Evolutionary conservation across 2,888 invertebrate genomes (phyloP), one percentile per base, ranked within the genome.

Genomic region (Cybosia mesomella): DNA sequence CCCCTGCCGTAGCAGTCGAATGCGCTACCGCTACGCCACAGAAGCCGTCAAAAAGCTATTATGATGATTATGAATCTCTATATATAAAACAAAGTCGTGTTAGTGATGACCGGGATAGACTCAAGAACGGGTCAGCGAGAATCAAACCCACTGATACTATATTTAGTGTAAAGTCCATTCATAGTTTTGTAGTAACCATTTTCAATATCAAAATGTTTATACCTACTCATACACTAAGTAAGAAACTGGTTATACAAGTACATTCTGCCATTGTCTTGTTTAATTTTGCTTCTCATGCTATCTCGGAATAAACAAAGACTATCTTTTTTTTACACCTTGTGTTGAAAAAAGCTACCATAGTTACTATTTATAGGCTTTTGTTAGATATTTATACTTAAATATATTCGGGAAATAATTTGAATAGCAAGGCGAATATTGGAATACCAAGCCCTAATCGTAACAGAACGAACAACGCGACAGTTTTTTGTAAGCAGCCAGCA

Each of bases 401-500:
- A 49, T 49, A 49, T 49, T 49, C 49, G 49, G n/a, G 7, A 1
- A 49, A 9, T 49, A 49, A 43, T 49, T 49, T 49, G 1, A 1
- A 43, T 18, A 43, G 43, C 18, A 15, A 43, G 43, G 18, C 18
- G 18, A 43, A 18, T 43, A 18, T 43, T 18, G 49, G 49, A 49
- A 49, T 49, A 49, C 18, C n/a, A n/a, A 49, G n/a, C 49, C 49
- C n/a, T 49, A n/a, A 49, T 49, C 49, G 10, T n/a, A 60, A 7
- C 21, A 67, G 28, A 24, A 66, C 22, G 53, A 49, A 65, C 63
- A 43, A 43, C 67, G 13, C 43, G 24, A 70, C 73, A 69, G 59
- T 49, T 59, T 60, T 72, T 75, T 70, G 74, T 77, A 74, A 81
- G 72, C 73, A 72, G 75, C 68, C 68, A 58, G 66, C 34, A 71